Percentiles rank a stretch among this genome's conserved stretches.
phyloP scores from a whole-genome alignment of 2,113 vertebrate genomes.

The Casuarius casuarius region DNA sequence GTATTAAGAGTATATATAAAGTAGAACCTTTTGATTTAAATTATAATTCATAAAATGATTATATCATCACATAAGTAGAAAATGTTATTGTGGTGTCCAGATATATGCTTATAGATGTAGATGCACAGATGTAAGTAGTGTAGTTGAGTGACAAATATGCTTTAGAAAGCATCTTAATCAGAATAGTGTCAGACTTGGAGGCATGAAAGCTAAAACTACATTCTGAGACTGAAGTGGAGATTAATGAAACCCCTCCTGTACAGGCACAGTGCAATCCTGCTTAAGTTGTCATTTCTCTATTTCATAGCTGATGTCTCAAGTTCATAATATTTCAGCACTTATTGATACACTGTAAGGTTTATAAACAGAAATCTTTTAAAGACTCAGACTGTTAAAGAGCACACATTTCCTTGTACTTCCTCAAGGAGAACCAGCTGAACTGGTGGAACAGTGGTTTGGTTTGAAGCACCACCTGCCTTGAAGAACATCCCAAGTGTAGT shows the following conservation, averaged over 20 bases:
- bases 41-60: background rate
- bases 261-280: background rate
- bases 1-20: background rate
- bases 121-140: background rate
- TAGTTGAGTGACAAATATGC: background rate
- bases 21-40: background rate
- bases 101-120: background rate
- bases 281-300: background rate
- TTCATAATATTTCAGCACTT: background rate
- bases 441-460: slow-evolving; percentile 35
- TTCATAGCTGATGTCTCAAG: background rate
- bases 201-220: background rate
- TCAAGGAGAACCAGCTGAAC: slow-evolving; percentile 47
- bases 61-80: background rate
- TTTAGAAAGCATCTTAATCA: background rate
- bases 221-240: background rate
- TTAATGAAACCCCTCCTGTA: background rate
- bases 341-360: background rate
- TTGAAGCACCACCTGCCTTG: slow-evolving; percentile 52
- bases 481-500: slow-evolving; percentile 55
- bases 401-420: background rate
- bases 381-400: background rate
- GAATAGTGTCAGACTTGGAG: background rate
- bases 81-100: background rate
- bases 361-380: background rate